phyloP scores from a whole-genome alignment of 2,113 vertebrate species.

The Callithrix jacchus region DNA sequence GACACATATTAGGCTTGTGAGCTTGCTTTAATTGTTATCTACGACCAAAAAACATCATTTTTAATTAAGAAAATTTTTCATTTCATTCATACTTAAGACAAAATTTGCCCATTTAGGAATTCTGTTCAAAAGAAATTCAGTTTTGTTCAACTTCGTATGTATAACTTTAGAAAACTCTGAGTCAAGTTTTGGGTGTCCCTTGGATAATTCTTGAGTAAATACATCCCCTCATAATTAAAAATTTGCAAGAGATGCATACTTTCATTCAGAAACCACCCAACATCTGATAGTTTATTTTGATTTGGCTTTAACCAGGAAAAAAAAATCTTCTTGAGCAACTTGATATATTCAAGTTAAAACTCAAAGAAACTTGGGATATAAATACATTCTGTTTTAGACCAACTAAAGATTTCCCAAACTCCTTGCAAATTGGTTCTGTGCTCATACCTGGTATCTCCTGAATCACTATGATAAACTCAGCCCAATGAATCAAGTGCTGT shows the following conservation, averaged over 20 bases:
- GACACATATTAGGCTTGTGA: background rate
- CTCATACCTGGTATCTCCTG: background rate
- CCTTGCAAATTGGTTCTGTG: background rate
- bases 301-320: constrained; percentile 37
- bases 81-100: background rate
- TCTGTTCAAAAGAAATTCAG: background rate
- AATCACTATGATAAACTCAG: constrained; percentile 65
- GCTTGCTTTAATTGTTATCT: background rate
- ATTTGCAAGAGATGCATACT: constrained; percentile 30
- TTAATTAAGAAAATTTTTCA: background rate
- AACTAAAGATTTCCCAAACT: constrained; percentile 32
- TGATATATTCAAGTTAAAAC: background rate
- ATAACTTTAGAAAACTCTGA: constrained; percentile 10
- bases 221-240: background rate
- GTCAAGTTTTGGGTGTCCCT: background rate
- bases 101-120: background rate
- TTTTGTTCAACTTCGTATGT: background rate
- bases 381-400: constrained; percentile 37
- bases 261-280: constrained; percentile 17
- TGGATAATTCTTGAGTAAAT: constrained; percentile 29
- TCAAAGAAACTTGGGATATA: constrained; percentile 50
- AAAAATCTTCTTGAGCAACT: constrained; percentile 3
- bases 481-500: constrained; percentile 63
- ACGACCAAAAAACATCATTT: background rate
- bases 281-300: constrained; percentile 32